A percentile compares a stretch with the other conserved stretches of the same genome.
Conservation (phyloP, 2,113 vertebrate genomes). For the Sinocyclocheilus rhinocerous region DNA sequence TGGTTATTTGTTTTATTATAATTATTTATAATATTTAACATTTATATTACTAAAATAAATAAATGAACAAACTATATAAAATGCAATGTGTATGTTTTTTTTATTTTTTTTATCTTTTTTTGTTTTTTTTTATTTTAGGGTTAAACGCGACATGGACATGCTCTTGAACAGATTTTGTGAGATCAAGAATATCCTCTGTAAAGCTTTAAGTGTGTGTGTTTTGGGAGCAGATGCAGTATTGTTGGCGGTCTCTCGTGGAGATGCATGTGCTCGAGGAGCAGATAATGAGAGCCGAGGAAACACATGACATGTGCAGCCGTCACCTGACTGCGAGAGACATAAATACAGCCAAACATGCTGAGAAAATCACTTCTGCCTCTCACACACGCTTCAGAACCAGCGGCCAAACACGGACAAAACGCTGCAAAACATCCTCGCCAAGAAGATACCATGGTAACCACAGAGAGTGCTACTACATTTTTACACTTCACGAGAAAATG, state of each 20-base stretch:
- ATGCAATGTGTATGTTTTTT: too few relatives aligned
- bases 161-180: neutral
- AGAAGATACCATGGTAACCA: neutral
- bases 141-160: neutral
- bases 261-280: neutral
- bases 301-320: neutral
- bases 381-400: neutral
- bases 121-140: neutral
- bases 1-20: too few relatives aligned
- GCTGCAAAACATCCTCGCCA: neutral
- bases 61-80: too few relatives aligned
- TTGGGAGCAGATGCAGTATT: neutral
- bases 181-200: constrained; percentile 5
- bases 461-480: neutral
- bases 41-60: too few relatives aligned
- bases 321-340: neutral
- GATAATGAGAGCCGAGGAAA: neutral
- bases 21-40: too few relatives aligned
- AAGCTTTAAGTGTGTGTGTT: constrained; percentile 7
- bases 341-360: constrained; percentile 1
- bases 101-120: neutral
- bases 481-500: neutral
- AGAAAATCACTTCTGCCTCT: constrained; percentile 21
- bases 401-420: too few relatives aligned
- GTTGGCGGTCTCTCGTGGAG: constrained; percentile 20